A percentile compares a stretch with the other conserved stretches of the same genome.
Conservation (phyloP, 2,797 vertebrate genomes). For the Micropoecilia bifurca region DNA sequence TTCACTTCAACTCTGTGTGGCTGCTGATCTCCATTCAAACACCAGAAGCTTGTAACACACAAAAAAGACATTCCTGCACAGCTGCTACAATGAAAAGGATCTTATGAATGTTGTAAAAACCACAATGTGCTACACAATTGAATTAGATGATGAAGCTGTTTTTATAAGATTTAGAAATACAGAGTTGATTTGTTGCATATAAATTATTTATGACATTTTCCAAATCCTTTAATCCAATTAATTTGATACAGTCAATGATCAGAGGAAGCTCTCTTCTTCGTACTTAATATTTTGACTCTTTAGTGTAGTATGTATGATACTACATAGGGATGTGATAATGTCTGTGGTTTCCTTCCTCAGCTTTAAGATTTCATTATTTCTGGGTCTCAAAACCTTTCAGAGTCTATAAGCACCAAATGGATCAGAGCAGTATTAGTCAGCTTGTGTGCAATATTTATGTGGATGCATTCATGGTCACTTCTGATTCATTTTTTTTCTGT, state of each 20-base stretch:
- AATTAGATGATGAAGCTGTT: neutral
- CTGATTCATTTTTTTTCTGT: neutral
- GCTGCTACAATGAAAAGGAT: conserved; percentile 53
- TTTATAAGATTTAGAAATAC: neutral
- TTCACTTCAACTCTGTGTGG: conserved; percentile 75
- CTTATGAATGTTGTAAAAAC: conserved; percentile 69
- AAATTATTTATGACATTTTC: conserved; percentile 6
- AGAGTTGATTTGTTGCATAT: neutral
- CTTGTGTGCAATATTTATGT: neutral
- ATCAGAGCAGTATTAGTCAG: neutral
- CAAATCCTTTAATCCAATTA: conserved; percentile 22
- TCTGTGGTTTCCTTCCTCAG: no score
- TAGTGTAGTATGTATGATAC: neutral
- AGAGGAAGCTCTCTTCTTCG: neutral
- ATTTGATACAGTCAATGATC: conserved; percentile 2
- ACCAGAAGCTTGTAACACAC: conserved; percentile 62
- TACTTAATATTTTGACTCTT: neutral
- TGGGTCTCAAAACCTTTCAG: neutral
- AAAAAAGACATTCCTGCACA: conserved; percentile 64
- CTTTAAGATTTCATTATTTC: neutral
- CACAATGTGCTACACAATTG: conserved; percentile 13
- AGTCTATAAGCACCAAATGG: neutral
- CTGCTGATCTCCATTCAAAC: conserved; percentile 73
- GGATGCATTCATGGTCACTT: neutral
- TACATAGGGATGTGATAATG: neutral